Conservation (phyloP, 2,113 vertebrate species). For the Microcebus tavaratra region DNA sequence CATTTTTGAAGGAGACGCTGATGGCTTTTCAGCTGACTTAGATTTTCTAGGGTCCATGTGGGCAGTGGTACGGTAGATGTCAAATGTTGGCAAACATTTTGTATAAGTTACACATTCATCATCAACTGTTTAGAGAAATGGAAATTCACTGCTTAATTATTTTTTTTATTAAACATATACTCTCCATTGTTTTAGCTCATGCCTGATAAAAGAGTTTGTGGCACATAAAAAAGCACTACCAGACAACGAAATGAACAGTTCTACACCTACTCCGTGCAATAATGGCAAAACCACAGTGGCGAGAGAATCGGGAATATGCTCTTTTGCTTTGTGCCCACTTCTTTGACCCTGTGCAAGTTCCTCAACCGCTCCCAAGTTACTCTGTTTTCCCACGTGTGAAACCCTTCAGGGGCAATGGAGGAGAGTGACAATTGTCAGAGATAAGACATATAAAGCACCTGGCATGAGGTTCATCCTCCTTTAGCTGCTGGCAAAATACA, state of each 20-base stretch:
- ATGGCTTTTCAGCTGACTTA: too few relatives aligned
- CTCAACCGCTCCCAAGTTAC: background rate
- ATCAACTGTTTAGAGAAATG: background rate
- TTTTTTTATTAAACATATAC: background rate
- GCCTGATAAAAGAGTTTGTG: background rate
- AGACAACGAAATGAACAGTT: background rate
- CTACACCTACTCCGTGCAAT: background rate
- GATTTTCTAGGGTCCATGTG: background rate
- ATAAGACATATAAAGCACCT: background rate
- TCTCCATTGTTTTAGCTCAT: background rate
- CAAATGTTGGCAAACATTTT: background rate
- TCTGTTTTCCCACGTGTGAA: background rate
- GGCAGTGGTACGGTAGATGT: too few relatives aligned
- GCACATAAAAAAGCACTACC: background rate
- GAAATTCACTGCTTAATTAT: background rate
- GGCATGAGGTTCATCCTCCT: too few relatives aligned
- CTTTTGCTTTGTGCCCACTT: background rate
- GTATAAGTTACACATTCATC: background rate
- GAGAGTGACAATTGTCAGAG: background rate
- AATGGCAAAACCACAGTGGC: background rate
- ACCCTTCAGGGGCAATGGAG: accelerated
- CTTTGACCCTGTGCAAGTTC: background rate
- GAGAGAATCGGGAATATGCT: background rate
- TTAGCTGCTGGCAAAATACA: background rate
- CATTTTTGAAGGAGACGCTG: background rate